These are phyloP conservation scores for Neelides sp. DNA, from an alignment of 1,140 invertebrate species.

Conservation along the genomic window DNA sequence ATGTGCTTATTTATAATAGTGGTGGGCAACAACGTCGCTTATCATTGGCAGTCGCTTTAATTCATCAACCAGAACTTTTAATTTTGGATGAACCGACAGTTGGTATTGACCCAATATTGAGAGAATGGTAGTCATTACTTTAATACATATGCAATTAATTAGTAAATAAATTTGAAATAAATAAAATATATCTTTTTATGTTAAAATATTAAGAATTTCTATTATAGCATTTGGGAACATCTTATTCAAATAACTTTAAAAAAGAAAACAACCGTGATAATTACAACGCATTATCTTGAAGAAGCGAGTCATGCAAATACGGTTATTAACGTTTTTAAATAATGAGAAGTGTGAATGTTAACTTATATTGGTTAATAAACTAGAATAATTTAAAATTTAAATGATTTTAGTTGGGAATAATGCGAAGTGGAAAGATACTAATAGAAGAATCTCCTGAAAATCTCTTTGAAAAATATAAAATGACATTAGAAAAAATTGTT, in stretches of 20 bases:
- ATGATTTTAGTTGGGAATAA: constrained; percentile 35
- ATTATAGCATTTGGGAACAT: constrained; percentile 26
- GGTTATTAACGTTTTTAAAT: constrained; percentile 6
- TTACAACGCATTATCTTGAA: constrained; percentile 27
- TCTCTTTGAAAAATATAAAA: constrained; percentile 36
- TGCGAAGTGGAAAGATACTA: constrained; percentile 42
- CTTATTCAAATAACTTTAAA: constrained; percentile 13
- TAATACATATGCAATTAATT: not conserved
- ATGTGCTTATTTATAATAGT: too few relatives aligned
- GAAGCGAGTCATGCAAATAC: constrained; percentile 20
- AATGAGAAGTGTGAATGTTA: not conserved
- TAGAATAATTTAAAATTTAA: too few relatives aligned
- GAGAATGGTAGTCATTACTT: constrained; percentile 11
- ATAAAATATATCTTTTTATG: too few relatives aligned
- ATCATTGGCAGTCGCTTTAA: constrained; percentile 41
- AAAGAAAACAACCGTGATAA: constrained; percentile 19
- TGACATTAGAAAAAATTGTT: constrained; percentile 42
- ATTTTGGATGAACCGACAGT: constrained; percentile 48
- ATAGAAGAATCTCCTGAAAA: constrained; percentile 40
- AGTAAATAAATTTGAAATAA: constrained; percentile 35
- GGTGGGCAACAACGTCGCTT: constrained; percentile 34
- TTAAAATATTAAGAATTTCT: too few relatives aligned
- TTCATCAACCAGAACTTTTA: constrained; percentile 42
- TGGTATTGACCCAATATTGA: constrained; percentile 44
- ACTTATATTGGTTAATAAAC: too few relatives aligned